A percentile compares a stretch with the other conserved stretches of the same genome.
Conservation (phyloP, 2,888 invertebrate genomes). For the Cataglyphis albicans region DNA sequence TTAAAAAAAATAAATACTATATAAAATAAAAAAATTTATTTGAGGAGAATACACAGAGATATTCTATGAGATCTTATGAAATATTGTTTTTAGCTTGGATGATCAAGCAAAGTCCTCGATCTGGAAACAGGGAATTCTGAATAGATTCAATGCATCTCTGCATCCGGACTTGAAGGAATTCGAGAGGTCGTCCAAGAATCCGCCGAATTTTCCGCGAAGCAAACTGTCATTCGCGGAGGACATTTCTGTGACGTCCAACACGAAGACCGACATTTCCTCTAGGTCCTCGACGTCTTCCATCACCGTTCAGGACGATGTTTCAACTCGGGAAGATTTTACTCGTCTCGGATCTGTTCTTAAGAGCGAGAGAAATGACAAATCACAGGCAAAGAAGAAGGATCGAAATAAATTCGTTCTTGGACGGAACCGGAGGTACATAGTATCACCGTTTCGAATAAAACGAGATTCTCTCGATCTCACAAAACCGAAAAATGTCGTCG, state of each 20-base stretch:
- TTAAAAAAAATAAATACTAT: neutral
- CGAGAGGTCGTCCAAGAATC: constrained; percentile 69
- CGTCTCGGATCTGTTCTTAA: neutral
- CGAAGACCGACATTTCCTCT: neutral
- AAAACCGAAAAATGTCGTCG: neutral
- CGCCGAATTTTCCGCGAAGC: constrained; percentile 17
- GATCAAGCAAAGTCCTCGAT: neutral
- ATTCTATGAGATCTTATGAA: neutral
- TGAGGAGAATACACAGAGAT: neutral
- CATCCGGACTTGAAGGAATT: constrained; percentile 70
- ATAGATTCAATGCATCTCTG: constrained; percentile 60
- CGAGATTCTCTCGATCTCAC: constrained; percentile 10
- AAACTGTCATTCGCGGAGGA: neutral
- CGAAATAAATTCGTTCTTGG: neutral
- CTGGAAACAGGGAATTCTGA: constrained; percentile 38
- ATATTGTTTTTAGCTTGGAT: neutral
- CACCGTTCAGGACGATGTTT: neutral
- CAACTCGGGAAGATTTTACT: neutral
- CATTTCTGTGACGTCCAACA: neutral
- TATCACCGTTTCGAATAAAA: constrained; percentile 30
- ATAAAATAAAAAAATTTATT: neutral
- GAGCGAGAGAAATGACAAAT: neutral
- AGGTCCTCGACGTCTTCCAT: neutral
- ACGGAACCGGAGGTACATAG: constrained; percentile 11
- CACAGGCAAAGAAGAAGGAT: neutral